A percentile compares a stretch with the other conserved stretches of the same genome.
Evolutionary conservation across 2,888 invertebrate genomes (phyloP).

Genomic region (Drosophila meridionalis): DNA sequence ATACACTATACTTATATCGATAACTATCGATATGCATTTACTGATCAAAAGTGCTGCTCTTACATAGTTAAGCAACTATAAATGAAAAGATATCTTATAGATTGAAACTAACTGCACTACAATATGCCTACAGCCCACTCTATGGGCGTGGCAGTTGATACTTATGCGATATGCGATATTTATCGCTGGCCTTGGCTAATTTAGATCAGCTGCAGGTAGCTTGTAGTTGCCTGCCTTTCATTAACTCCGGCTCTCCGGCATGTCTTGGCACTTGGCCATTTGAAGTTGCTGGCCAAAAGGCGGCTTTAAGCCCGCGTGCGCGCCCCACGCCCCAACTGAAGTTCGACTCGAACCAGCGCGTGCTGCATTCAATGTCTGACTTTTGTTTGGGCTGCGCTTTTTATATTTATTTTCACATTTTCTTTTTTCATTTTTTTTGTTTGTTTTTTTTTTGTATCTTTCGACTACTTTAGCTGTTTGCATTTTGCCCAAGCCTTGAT

Average conservation of each 20-base stretch:
- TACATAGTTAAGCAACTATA: neutral
- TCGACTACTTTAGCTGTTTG: constrained; percentile 57
- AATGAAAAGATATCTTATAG: neutral
- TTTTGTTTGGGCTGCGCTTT: constrained; percentile 48
- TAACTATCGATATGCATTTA: neutral
- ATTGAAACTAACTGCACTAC: neutral
- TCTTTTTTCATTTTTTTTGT: neutral
- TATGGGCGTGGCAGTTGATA: neutral
- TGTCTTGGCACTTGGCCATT: constrained; percentile 4
- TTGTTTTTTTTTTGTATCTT: constrained; percentile 46
- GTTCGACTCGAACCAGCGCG: neutral
- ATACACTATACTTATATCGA: neutral
- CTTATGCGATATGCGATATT: neutral
- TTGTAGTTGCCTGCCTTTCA: neutral
- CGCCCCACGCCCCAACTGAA: constrained; percentile 3
- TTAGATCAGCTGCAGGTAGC: neutral
- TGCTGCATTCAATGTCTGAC: constrained; percentile 43
- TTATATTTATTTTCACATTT: constrained; percentile 2
- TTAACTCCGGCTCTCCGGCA: neutral
- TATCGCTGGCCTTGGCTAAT: neutral
- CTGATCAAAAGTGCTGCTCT: neutral
- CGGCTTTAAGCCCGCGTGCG: constrained; percentile 26
- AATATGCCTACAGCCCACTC: neutral
- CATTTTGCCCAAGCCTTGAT: constrained; percentile 23
- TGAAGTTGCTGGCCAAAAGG: constrained; percentile 9